A percentile compares a stretch with the other conserved stretches of the same genome.
Conservation (phyloP, 2,888 invertebrate genomes). For the Reticulitermes lucifugus region DNA sequence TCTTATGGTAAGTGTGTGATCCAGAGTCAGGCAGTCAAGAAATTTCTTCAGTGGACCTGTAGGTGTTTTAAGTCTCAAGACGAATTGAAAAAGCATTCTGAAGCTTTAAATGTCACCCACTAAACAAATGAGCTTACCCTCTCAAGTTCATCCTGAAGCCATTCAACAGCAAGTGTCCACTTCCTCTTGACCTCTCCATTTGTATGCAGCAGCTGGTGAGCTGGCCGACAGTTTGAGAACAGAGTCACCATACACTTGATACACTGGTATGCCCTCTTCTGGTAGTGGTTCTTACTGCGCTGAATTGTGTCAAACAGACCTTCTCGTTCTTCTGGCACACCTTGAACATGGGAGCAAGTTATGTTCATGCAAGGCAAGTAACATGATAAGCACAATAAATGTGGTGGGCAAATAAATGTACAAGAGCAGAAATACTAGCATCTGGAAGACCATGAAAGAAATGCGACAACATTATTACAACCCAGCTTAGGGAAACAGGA, state of each 20-base stretch:
- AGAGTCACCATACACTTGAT: constrained; percentile 94
- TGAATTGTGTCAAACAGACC: constrained; percentile 94
- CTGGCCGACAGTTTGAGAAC: constrained; percentile 86
- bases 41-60: too few relatives aligned
- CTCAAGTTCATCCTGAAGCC: constrained; percentile 96
- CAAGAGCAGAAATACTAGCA: too few relatives aligned
- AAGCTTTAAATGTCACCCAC: too few relatives aligned
- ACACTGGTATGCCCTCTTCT: constrained; percentile 96
- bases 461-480: too few relatives aligned
- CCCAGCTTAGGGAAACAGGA: too few relatives aligned
- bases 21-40: too few relatives aligned
- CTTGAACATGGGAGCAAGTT: constrained; percentile 58
- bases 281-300: constrained; percentile 93
- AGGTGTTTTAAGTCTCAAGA: too few relatives aligned
- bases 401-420: too few relatives aligned
- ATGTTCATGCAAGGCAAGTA: neutral
- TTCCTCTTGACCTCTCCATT: constrained; percentile 84
- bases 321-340: constrained; percentile 85
- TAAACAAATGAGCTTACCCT: constrained; percentile 65
- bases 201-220: constrained; percentile 82
- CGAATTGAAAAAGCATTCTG: too few relatives aligned
- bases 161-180: constrained; percentile 90
- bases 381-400: too few relatives aligned
- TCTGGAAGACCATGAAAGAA: too few relatives aligned
- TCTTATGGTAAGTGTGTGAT: too few relatives aligned